These are phyloP conservation scores for Cirrhinus molitorella DNA, from an alignment of 2,797 vertebrate genomes.

Conservation along the genomic window DNA sequence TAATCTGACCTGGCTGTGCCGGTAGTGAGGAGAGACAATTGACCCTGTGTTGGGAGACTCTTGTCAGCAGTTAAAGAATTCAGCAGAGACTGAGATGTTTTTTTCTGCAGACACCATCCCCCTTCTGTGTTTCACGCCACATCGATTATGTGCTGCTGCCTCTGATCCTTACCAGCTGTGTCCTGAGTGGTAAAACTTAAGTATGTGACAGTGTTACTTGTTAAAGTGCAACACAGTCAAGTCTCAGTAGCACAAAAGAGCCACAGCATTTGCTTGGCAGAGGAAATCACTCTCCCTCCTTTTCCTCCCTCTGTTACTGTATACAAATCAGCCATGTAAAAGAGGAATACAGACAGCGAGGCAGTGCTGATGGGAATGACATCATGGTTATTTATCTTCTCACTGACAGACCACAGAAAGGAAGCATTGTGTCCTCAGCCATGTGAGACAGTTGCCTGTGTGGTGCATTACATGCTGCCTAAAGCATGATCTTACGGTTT, in stretches of 20 bases:
- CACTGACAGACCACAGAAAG: constrained; percentile 52
- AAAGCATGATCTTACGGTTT: constrained; percentile 2
- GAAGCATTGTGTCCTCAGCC: constrained; percentile 59
- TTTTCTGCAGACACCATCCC: constrained; percentile 51
- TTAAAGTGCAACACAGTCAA: constrained; percentile 23
- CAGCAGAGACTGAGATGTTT: constrained; percentile 47
- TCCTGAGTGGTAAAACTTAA: constrained; percentile 40
- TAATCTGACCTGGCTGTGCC: constrained; percentile 70
- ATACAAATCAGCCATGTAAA: constrained; percentile 60
- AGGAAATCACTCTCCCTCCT: constrained; percentile 45
- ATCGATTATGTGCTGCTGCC: constrained; percentile 31
- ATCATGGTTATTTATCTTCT: constrained; percentile 60
- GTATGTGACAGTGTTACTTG: constrained; percentile 4
- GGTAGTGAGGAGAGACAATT: constrained; percentile 65
- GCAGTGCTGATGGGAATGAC: constrained; percentile 60
- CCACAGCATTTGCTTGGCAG: constrained; percentile 53
- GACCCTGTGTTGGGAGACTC: constrained; percentile 64
- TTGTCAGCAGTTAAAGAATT: constrained; percentile 56
- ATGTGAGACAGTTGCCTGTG: constrained; percentile 47
- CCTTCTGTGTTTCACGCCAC: constrained; percentile 44
- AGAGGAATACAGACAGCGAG: constrained; percentile 54
- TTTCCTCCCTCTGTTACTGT: constrained; percentile 47
- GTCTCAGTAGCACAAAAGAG: constrained; percentile 44
- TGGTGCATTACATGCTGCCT: constrained; percentile 40
- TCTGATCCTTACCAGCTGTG: constrained; percentile 12